Base-by-base conservation (phyloP, 2,113 vertebrate genomes). In the Prochilodus magdalenae region DNA sequence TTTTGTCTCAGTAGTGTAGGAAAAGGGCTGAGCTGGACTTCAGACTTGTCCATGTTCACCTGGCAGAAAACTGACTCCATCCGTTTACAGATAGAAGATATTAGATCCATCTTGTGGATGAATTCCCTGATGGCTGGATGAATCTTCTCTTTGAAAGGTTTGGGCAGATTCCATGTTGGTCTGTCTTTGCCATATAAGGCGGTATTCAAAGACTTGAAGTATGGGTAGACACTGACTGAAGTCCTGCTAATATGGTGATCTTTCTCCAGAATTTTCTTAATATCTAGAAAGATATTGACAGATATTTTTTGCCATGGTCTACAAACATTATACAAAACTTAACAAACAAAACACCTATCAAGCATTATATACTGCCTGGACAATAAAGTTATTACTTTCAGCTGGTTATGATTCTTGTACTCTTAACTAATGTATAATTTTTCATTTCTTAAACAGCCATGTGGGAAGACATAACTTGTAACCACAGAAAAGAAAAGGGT, bases 161-260 rank as follows among this genome's bases (percentile, higher is more conserved):
- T 89, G 0, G 95, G 97, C 63, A 94, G 84, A 84, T 93, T 95
- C 85, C 95, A 90, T 29, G 82, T 57, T 0, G 95, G 95, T 0
- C 94, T 93, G 0, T 93, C 89, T 69, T 92, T 90, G 27, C 95
- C 94, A n/a, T 97, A 97, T 0, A 98, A 86, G 60, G 94, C 93
- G 14, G 90, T 82, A 73, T 90, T 89, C 87, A 97, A 83, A 0
- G 92, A 95, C 18, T 55, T 0, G 0, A 94, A 95, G 88, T 94
- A 97, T 0, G 94, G 95, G 81, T 95, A 96, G 55, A 97, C 86
- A 40, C 86, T 92, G 27, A 99, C 60, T 0, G 88, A 87, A 4
- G 75, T 92, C 60, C 88, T 88, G 10, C 86, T 62, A 47, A 97
- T 85, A 0, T 5, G 33, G 1, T 94, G 91, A 10, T 94, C 88